phyloP scores from a whole-genome alignment of 2,888 invertebrate genomes.

The Noctua janthina region DNA sequence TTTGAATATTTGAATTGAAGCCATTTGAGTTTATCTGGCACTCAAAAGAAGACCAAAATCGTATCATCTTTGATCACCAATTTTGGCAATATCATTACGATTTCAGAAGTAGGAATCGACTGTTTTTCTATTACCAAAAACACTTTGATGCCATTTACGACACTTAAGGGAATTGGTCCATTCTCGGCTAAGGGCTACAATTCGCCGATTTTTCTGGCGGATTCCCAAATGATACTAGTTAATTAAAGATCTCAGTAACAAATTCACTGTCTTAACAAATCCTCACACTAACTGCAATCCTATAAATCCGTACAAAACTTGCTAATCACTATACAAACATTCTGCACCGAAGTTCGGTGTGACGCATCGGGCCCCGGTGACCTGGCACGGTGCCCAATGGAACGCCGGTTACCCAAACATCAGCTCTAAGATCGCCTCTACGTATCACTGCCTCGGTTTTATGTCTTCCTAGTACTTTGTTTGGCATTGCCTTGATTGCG shows the following conservation, averaged over 20 bases:
- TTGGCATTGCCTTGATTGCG: slow-evolving; percentile 65
- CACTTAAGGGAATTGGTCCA: slow-evolving; percentile 44
- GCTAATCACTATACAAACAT: slow-evolving; percentile 51
- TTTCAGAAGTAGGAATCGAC: slow-evolving; percentile 35
- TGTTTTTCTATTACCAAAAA: slow-evolving; percentile 49
- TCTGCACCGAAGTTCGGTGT: slow-evolving; percentile 58
- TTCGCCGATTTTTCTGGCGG: background rate
- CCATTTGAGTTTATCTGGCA: background rate
- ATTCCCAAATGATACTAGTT: slow-evolving; percentile 3
- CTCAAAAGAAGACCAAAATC: slow-evolving; percentile 7
- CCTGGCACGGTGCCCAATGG: slow-evolving; percentile 78
- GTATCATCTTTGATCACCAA: background rate
- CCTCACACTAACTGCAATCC: slow-evolving; percentile 30
- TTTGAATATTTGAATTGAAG: background rate
- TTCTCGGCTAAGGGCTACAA: slow-evolving; percentile 14
- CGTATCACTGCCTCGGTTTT: slow-evolving; percentile 69
- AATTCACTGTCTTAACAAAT: slow-evolving; percentile 19
- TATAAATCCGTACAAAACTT: slow-evolving; percentile 46
- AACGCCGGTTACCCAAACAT: slow-evolving; percentile 71
- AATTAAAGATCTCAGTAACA: slow-evolving; percentile 19
- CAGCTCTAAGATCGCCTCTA: slow-evolving; percentile 70
- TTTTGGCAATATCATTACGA: slow-evolving; percentile 30
- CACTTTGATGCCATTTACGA: slow-evolving; percentile 39
- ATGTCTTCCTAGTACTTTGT: slow-evolving; percentile 69
- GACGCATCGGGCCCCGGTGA: slow-evolving; percentile 37